Evolutionary conservation across 2,113 vertebrate genomes (phyloP), one percentile per base, ranked within the genome.

Genomic region (Coturnix japonica): DNA sequence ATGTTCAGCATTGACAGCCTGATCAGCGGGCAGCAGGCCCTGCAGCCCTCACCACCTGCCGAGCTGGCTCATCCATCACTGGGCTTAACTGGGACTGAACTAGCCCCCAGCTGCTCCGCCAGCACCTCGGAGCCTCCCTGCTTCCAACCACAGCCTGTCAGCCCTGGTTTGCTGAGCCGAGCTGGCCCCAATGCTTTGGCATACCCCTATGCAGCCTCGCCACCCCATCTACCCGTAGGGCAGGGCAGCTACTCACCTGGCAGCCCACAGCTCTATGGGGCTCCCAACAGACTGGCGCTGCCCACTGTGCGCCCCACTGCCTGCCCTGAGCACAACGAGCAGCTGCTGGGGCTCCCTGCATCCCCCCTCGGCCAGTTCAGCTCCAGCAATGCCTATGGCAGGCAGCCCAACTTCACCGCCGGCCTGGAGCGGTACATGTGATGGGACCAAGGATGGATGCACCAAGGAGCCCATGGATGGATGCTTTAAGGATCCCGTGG

Each of bases 1-100:
- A 99, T 99, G 98, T 99, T 99, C 98, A 98, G 99, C 97, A 99
- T 99, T 79, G 98, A 99, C 97, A 98, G 99, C 95, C 97, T 99
- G 93, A 98, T 99, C 82, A 98, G 97, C 26, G 98, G 98, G 74
- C 98, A 99, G 96, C 95, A 98, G 61, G 96, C 95, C 64, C 97
- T 97, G 95, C 98, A 98, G 51, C 84, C 97, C 51, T 97, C 97
- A 0, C 94, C 98, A 0, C 97, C 94, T 1, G 90, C 93, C 1
- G 98, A 98, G 30, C 90, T 98, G 74, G 97, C 94, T 63, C 69
- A 97, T 13, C 98, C 98, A 8, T 93, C 97, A 2, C 64, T 98
- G 76, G 97, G 97, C 25, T 83, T 98, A 66, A 92, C 97, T 0
- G 96, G 97, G 9, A 97, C 98, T 4, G 64, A 96, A 43, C 97